A percentile compares a stretch with the other conserved stretches of the same genome.
Conservation (phyloP, 1,140 invertebrate genomes). For the Drosophila takahashii region DNA sequence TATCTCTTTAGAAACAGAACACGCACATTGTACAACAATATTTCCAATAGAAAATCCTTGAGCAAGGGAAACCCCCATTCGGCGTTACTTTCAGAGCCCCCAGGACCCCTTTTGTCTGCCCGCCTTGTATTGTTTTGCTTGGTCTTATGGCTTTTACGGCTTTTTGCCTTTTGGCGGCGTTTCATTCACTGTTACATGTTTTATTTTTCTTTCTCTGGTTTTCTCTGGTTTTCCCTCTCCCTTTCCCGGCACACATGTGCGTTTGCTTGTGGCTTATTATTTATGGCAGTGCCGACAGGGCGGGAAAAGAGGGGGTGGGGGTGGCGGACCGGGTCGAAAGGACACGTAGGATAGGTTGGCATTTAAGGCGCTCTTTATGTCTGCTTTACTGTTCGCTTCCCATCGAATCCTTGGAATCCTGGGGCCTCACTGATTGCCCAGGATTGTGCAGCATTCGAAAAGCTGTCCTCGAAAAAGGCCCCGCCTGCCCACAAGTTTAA, state of each 20-base stretch:
- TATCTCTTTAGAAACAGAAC: not conserved
- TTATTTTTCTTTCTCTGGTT: slow-evolving; percentile 5
- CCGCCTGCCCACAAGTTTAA: slow-evolving; percentile 39
- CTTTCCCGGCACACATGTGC: slow-evolving; percentile 8
- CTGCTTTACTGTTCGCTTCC: slow-evolving; percentile 22
- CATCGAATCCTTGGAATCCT: slow-evolving; percentile 5
- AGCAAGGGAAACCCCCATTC: slow-evolving; percentile 17
- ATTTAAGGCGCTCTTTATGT: slow-evolving; percentile 45
- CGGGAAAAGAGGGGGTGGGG: not conserved
- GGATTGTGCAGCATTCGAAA: slow-evolving; percentile 17
- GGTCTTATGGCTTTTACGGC: slow-evolving; percentile 33
- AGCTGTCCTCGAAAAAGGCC: slow-evolving; percentile 5
- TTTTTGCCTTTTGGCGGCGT: slow-evolving; percentile 41
- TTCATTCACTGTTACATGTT: slow-evolving; percentile 47
- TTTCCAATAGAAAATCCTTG: not conserved
- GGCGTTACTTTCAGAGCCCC: not conserved
- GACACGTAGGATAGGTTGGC: slow-evolving; percentile 36
- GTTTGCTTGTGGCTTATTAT: slow-evolving; percentile 57
- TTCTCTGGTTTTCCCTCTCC: not conserved
- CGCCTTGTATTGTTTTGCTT: slow-evolving; percentile 42
- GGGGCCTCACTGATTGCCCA: slow-evolving; percentile 17
- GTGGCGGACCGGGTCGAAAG: slow-evolving; percentile 10
- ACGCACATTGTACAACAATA: too few relatives aligned
- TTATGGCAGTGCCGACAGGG: slow-evolving; percentile 48
- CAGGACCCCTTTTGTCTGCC: slow-evolving; percentile 23